Evolutionary conservation across 2,888 invertebrate species (phyloP).

Genomic region (Philopedon plagiatum): DNA sequence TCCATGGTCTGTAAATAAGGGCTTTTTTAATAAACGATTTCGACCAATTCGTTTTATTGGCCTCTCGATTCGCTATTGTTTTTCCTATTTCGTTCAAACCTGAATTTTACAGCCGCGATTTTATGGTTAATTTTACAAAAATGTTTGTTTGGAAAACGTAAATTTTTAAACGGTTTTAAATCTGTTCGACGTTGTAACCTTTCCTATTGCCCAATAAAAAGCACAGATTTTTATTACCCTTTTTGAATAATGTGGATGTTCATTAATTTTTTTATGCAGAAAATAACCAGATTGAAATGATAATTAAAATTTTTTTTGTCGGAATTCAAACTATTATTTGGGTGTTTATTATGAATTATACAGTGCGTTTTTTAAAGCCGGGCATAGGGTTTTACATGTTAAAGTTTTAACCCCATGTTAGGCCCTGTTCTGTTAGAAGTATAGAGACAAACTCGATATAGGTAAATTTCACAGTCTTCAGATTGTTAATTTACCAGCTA

Average conservation of each 20-base stretch:
- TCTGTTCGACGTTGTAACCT: not conserved
- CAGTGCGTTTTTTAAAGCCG: too few species aligned
- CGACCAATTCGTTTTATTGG: slow-evolving; percentile 38
- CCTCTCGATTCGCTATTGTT: slow-evolving; percentile 9
- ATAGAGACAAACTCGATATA: too few species aligned
- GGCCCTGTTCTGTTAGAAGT: too few species aligned
- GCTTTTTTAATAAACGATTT: slow-evolving; percentile 37
- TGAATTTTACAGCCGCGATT: slow-evolving; percentile 24
- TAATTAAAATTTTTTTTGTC: too few species aligned
- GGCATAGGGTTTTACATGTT: too few species aligned
- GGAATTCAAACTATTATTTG: too few species aligned
- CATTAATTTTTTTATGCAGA: too few species aligned
- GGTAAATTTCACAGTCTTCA: too few species aligned
- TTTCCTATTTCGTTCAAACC: slow-evolving; percentile 12
- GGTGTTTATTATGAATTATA: too few species aligned
- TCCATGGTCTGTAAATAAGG: slow-evolving; percentile 19
- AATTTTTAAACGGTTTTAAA: not conserved
- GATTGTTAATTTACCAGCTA: too few species aligned
- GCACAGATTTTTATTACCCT: not conserved
- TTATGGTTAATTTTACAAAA: not conserved
- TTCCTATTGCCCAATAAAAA: not conserved
- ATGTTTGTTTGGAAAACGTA: not conserved
- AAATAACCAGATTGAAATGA: too few species aligned
- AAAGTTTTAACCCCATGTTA: too few species aligned
- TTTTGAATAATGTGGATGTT: not conserved